Evolutionary conservation across 2,113 vertebrate genomes (phyloP).

Genomic region (Eulemur macaco): DNA sequence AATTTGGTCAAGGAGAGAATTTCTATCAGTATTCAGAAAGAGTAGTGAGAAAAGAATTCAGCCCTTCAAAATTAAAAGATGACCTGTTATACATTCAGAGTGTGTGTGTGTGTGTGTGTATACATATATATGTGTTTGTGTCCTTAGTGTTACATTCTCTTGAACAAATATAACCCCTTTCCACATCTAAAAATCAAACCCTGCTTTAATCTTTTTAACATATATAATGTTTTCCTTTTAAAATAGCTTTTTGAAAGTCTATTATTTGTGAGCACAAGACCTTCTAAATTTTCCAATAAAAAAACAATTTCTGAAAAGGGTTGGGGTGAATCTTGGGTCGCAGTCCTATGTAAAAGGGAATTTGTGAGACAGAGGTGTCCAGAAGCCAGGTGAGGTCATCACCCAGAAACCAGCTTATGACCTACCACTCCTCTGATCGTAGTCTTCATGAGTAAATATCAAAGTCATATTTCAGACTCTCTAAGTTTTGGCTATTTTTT

Average conservation of each 20-base stretch:
- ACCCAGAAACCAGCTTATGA: not conserved
- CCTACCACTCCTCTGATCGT: not conserved
- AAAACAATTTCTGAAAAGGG: not conserved
- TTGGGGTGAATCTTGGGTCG: not conserved
- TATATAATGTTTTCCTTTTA: not conserved
- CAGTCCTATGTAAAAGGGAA: not conserved
- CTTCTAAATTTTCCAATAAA: not conserved
- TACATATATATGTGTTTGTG: not conserved
- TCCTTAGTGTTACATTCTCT: not conserved
- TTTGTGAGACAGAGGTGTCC: not conserved
- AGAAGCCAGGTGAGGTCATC: not conserved
- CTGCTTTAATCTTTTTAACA: not conserved
- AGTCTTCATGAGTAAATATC: not conserved
- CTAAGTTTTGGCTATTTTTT: not conserved
- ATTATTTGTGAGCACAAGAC: not conserved
- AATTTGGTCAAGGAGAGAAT: not conserved
- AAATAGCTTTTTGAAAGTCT: not conserved
- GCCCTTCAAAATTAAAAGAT: not conserved
- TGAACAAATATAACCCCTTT: not conserved
- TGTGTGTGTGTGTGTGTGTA: too few species aligned
- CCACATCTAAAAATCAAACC: not conserved
- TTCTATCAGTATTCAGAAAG: not conserved
- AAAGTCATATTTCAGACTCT: not conserved
- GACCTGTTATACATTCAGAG: not conserved
- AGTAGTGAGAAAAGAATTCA: not conserved